Conservation (phyloP, 2,797 vertebrate genomes). For the Anolis apletophallus region DNA sequence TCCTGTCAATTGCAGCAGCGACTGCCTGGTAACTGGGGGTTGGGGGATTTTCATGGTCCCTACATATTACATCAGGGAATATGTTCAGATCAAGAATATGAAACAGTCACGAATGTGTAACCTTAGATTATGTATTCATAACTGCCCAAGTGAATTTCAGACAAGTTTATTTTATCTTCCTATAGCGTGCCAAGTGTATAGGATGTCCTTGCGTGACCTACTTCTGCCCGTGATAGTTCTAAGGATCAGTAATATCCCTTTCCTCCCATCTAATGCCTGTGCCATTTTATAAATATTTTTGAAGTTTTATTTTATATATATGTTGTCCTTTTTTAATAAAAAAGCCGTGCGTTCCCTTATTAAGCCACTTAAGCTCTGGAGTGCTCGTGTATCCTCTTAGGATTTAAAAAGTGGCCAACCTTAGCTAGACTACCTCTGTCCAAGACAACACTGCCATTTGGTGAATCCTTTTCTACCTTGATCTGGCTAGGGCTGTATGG, state of each 20-base stretch:
- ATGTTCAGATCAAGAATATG: no score
- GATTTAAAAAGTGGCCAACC: background rate
- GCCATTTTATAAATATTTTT: slow-evolving; percentile 15
- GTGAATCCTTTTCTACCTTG: background rate
- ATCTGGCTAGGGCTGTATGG: background rate
- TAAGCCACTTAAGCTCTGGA: background rate
- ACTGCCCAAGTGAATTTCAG: no score
- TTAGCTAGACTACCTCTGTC: background rate
- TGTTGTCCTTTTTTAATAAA: background rate
- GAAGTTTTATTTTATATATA: slow-evolving; percentile 21
- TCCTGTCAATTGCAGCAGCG: no score
- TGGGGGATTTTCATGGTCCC: background rate
- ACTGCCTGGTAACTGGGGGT: no score
- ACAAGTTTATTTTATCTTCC: background rate
- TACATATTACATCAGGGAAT: no score
- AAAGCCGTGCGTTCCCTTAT: slow-evolving; percentile 8
- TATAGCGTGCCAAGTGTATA: background rate
- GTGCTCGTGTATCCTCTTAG: background rate
- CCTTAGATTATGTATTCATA: no score
- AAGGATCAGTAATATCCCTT: background rate
- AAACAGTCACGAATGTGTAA: no score
- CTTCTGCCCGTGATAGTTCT: background rate
- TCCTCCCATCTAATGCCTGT: background rate
- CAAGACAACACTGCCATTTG: background rate
- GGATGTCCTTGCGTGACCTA: background rate